Evolutionary conservation across 1,140 invertebrate genomes (phyloP).

Genomic region (Scylla paramamosain): DNA sequence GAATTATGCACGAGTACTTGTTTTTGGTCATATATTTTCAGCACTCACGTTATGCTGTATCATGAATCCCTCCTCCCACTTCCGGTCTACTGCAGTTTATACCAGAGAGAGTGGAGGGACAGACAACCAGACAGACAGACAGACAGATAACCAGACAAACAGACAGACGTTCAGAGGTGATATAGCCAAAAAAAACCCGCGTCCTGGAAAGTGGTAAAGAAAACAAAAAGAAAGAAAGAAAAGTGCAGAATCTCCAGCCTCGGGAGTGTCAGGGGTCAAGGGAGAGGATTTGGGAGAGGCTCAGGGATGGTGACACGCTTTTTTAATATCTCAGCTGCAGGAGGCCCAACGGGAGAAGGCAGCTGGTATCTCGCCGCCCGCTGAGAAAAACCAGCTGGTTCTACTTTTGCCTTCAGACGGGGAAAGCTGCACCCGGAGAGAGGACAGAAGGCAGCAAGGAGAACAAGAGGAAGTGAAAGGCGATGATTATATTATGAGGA

Average conservation of each 20-base stretch:
- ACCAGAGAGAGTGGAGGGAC: too few species aligned
- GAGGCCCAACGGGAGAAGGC: background rate
- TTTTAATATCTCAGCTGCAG: conserved; percentile 2
- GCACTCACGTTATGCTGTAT: too few species aligned
- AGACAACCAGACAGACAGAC: background rate
- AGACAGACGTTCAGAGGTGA: background rate
- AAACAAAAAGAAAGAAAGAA: too few species aligned
- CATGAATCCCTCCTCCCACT: too few species aligned
- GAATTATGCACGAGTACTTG: too few species aligned
- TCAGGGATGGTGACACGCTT: background rate
- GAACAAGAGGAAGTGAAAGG: background rate
- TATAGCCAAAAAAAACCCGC: background rate
- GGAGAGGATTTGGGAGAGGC: background rate
- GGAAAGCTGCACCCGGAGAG: background rate
- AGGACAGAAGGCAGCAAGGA: background rate
- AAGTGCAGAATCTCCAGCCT: too few species aligned
- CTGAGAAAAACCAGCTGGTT: background rate
- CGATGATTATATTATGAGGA: too few species aligned
- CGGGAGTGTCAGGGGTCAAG: too few species aligned
- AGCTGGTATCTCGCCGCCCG: background rate
- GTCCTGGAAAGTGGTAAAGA: background rate
- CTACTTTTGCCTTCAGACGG: background rate
- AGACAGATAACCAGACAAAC: too few species aligned
- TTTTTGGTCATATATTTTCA: too few species aligned
- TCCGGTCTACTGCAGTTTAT: too few species aligned